Percentiles rank a stretch among this genome's conserved stretches.
phyloP scores from a whole-genome alignment of 2,797 vertebrate species.

The Tokudaia tokunoshimensis region DNA sequence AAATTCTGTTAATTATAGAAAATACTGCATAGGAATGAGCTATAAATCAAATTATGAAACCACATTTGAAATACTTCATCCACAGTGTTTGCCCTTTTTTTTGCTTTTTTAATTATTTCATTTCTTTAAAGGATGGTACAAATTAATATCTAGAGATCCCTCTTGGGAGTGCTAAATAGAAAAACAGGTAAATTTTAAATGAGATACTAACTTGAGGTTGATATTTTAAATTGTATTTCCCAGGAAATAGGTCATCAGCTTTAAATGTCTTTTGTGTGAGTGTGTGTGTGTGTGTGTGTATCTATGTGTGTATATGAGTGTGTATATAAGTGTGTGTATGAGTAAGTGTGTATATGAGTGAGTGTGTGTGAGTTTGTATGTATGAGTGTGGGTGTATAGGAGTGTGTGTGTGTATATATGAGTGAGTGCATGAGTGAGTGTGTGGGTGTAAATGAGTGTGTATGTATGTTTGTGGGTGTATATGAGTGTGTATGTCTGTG shows the following conservation, averaged over 20 bases:
- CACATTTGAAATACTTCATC: conserved; percentile 14
- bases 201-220: background rate
- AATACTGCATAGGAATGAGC: conserved; percentile 19
- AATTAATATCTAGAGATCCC: conserved; percentile 37
- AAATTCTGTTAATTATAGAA: conserved; percentile 51
- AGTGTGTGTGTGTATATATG: background rate
- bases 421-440: background rate
- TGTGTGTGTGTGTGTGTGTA: too few relatives aligned
- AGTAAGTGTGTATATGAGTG: too few relatives aligned
- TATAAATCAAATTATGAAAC: conserved; percentile 66
- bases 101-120: conserved; percentile 8
- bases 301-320: background rate
- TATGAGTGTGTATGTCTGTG: background rate
- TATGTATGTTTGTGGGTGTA: background rate
- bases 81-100: conserved; percentile 35
- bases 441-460: background rate
- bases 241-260: background rate
- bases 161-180: conserved; percentile 20
- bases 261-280: background rate
- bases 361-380: background rate
- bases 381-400: too few relatives aligned
- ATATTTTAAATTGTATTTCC: conserved; percentile 44
- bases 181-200: background rate
- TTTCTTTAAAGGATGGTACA: conserved; percentile 59
- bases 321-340: background rate